Percentiles rank a stretch among this genome's conserved stretches.
phyloP scores from a whole-genome alignment of 2,888 invertebrate genomes.

The Phaonia tiefii region DNA sequence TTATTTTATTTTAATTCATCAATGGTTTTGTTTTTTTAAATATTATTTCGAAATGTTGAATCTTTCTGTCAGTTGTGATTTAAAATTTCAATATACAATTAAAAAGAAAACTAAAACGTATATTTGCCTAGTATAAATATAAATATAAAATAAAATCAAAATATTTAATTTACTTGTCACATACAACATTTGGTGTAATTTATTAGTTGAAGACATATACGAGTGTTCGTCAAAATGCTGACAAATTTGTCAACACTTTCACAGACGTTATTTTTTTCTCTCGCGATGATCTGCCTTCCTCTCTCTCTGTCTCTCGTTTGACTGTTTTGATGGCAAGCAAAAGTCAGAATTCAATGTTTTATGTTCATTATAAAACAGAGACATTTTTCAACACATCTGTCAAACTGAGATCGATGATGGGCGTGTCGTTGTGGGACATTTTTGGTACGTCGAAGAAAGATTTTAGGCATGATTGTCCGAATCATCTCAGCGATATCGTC shows the following conservation, averaged over 20 bases:
- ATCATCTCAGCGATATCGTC: constrained; percentile 3
- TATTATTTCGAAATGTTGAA: too few relatives aligned
- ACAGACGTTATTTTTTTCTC: neutral
- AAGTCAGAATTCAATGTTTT: constrained; percentile 1
- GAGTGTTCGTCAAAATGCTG: constrained; percentile 20
- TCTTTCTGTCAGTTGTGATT: too few relatives aligned
- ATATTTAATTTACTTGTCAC: constrained; percentile 2
- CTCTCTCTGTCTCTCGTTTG: constrained; percentile 10
- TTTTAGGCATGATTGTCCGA: too few relatives aligned
- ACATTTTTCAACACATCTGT: constrained; percentile 36
- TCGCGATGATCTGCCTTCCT: too few relatives aligned
- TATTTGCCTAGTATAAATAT: too few relatives aligned
- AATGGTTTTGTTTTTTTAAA: too few relatives aligned
- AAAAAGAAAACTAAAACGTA: too few relatives aligned
- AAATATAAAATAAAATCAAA: neutral
- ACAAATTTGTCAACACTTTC: constrained; percentile 47
- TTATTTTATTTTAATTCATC: too few relatives aligned
- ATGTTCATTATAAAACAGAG: neutral
- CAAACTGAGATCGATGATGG: constrained; percentile 48
- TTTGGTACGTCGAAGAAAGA: too few relatives aligned
- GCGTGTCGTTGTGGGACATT: neutral
- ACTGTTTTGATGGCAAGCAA: too few relatives aligned
- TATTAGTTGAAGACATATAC: constrained; percentile 5
- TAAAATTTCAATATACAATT: too few relatives aligned
- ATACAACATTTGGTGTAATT: constrained; percentile 22